phyloP scores from a whole-genome alignment of 1,140 invertebrate species.

The Bombus impatiens region DNA sequence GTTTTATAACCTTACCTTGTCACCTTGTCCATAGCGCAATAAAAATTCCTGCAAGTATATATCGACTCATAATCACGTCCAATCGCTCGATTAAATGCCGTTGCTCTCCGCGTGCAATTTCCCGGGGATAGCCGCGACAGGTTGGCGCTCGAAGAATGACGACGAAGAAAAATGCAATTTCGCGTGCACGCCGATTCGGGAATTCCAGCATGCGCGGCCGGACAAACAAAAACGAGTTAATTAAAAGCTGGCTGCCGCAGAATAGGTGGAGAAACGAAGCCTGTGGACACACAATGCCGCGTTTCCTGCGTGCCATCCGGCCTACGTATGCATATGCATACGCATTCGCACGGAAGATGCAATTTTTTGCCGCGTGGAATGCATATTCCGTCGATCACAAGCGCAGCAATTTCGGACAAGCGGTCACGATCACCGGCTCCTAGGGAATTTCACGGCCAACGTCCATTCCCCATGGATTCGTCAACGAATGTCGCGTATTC shows the following conservation, averaged over 20 bases:
- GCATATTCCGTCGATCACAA: constrained; percentile 54
- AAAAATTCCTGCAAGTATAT: neutral
- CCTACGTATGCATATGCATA: constrained; percentile 61
- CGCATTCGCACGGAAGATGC: constrained; percentile 26
- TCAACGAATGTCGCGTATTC: neutral
- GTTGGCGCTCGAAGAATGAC: constrained; percentile 30
- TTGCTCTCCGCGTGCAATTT: neutral
- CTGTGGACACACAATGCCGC: constrained; percentile 9
- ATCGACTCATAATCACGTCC: neutral
- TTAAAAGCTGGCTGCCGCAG: constrained; percentile 28
- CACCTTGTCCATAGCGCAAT: neutral
- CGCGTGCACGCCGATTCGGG: constrained; percentile 29
- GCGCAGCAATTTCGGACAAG: constrained; percentile 48
- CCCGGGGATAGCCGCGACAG: neutral
- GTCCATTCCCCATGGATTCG: neutral
- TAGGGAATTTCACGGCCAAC: constrained; percentile 24
- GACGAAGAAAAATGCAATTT: constrained; percentile 53
- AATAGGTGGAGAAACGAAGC: constrained; percentile 3
- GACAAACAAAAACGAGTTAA: constrained; percentile 54
- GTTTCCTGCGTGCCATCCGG: neutral
- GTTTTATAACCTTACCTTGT: neutral
- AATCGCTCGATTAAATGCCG: neutral
- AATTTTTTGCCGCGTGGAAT: constrained; percentile 39
- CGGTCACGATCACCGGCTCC: constrained; percentile 23
- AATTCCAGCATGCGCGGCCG: constrained; percentile 23